A percentile compares a stretch with the other conserved stretches of the same genome.
These are phyloP conservation scores for Tetranychus truncatus DNA, from an alignment of 2,888 invertebrate species.

Conservation along the genomic window DNA sequence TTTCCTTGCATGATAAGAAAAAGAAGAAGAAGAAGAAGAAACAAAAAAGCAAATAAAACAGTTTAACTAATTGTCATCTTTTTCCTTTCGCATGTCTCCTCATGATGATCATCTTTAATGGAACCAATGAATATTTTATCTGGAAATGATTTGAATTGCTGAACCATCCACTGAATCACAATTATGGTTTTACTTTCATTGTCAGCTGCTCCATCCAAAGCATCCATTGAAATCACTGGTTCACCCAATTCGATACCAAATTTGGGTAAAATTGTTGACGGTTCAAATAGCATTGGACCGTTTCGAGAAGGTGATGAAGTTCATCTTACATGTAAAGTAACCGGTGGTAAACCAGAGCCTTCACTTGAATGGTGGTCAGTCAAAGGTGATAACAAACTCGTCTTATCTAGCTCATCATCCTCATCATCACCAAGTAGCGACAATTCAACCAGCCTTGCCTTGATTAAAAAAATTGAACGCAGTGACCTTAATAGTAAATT, in stretches of 20 bases:
- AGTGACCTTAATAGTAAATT: slow-evolving; percentile 52
- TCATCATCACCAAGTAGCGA: too few species aligned
- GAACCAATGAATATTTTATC: too few species aligned
- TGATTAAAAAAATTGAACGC: slow-evolving; percentile 39
- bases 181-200: neutral
- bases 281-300: slow-evolving; percentile 22
- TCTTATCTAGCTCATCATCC: neutral
- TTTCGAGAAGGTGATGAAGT: slow-evolving; percentile 25
- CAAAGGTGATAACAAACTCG: slow-evolving; percentile 8
- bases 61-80: too few species aligned
- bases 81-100: too few species aligned
- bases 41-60: too few species aligned
- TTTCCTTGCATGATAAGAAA: too few species aligned
- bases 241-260: slow-evolving; percentile 6
- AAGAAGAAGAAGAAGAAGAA: too few species aligned
- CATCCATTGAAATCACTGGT: slow-evolving; percentile 25
- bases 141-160: too few species aligned
- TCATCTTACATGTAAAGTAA: slow-evolving; percentile 25
- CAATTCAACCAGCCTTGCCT: slow-evolving; percentile 13
- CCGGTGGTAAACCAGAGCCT: slow-evolving; percentile 27
- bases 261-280: slow-evolving; percentile 15
- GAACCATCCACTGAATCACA: too few species aligned
- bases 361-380: slow-evolving; percentile 23
- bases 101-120: too few species aligned
- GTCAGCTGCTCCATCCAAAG: slow-evolving; percentile 22